Base-by-base conservation (phyloP, 23 tunicate genomes). In the Trididemnum nubilum region DNA sequence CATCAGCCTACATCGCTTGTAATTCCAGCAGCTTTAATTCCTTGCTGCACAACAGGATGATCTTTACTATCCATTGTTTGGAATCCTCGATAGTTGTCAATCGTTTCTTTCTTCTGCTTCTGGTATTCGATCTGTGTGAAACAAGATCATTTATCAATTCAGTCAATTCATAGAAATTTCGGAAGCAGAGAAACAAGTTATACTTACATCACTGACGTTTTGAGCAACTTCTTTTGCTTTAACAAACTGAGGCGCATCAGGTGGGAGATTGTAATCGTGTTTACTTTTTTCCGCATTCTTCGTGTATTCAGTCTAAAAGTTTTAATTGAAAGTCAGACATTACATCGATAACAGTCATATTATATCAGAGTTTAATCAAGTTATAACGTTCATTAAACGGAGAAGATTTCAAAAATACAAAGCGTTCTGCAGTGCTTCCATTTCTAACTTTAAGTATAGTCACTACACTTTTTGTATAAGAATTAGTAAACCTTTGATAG, bases 31-130 rank as follows among this genome's bases (percentile, higher is more conserved):
- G 88, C 86, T 74, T 87, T 75, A 24, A 75, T 80, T 63, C 90
- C 83, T 79, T 85, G 93, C 75, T 83, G 83, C 26, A 93, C 98
- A 65, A 93, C 85, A 33, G 98, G 98, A 81, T 93, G 98, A 26
- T 87, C 93, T 51, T 79, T 79, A 51, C 89, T 75, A 73, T 93
- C 93, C 89, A 93, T 87, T n/a, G 93, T 93, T 50, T 93, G 98
- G 50, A 83, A 93, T 54, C 98, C 98, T 4, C 89, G 84, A 85
- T 87, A 85, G 19, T 84, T 52, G 51, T 93, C 92, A 32, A 88
- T 84, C 19, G 74, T 79, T 87, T 93, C 93, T 32, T 73, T 36
- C 36, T 69, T 74, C 51, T 88, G 93, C 40, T 88, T 88, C 44
- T 87, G 87, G 67, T 93, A 93, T 49, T 93, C 84, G 35, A 83